Conservation (phyloP, 2,113 vertebrate species). For the Ciconia boyciana region DNA sequence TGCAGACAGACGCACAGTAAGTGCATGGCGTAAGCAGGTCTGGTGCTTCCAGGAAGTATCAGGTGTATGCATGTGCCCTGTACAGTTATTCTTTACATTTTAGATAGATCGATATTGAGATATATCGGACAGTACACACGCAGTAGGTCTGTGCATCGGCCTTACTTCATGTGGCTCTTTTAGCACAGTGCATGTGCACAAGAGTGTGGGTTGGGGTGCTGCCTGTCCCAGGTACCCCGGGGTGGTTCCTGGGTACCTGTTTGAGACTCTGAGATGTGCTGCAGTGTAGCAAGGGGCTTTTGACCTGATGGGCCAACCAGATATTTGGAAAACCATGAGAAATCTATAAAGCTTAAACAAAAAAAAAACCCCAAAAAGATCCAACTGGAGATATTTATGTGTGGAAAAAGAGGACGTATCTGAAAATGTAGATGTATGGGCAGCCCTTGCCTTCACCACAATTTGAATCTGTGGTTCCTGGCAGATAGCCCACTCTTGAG, state of each 20-base stretch:
- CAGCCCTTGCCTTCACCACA: background rate
- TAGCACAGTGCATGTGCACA: background rate
- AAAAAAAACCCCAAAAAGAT: background rate
- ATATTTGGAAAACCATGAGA: background rate
- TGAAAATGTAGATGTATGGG: conserved; percentile 12
- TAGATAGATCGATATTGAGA: background rate
- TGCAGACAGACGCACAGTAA: background rate
- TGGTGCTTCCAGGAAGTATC: background rate
- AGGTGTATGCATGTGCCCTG: background rate
- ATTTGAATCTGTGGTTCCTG: conserved; percentile 1
- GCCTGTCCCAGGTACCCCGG: background rate
- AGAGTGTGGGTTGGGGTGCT: background rate
- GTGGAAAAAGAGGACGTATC: background rate
- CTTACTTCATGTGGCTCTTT: background rate
- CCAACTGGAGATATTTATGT: background rate
- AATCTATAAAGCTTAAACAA: background rate
- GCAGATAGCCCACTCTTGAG: background rate
- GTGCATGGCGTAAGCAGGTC: background rate
- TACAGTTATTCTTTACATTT: background rate
- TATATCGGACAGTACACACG: fast-evolving
- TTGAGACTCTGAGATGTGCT: background rate
- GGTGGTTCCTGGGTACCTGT: background rate
- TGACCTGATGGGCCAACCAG: background rate
- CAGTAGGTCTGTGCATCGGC: background rate
- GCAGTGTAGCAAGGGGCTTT: background rate